Evolutionary conservation across 1,140 invertebrate species (phyloP).

Genomic region (Atta texana): DNA sequence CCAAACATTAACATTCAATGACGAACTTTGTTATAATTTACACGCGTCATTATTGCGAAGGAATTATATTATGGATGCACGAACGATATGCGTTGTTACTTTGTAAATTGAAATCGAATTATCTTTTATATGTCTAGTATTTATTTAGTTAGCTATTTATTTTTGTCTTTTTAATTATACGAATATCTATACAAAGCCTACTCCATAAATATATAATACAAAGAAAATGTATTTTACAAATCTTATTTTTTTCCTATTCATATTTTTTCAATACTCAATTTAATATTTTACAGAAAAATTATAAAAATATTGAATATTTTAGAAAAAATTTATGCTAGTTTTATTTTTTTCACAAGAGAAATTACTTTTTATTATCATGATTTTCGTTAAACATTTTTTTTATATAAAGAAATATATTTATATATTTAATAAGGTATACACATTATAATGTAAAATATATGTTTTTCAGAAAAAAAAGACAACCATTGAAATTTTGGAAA

Average conservation of each 20-base stretch:
- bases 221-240: constrained; percentile 10
- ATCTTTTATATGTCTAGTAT: not conserved
- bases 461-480: constrained; percentile 93
- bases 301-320: not conserved
- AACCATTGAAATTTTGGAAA: constrained; percentile 91
- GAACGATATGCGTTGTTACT: not conserved
- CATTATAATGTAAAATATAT: constrained; percentile 8
- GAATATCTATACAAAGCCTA: not conserved
- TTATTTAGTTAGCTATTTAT: not conserved
- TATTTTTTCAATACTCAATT: not conserved
- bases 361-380: not conserved
- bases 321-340: not conserved
- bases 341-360: not conserved
- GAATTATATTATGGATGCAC: constrained; percentile 9
- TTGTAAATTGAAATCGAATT: not conserved
- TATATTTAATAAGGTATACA: not conserved
- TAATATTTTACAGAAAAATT: not conserved
- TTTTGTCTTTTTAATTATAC: not conserved
- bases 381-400: not conserved
- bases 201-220: not conserved
- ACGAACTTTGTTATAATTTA: constrained; percentile 71
- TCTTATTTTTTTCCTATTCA: not conserved
- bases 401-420: not conserved
- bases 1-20: constrained; percentile 82
- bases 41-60: constrained; percentile 24